Evolutionary conservation across 2,888 invertebrate genomes (phyloP).

Genomic region (Anticlea derivata): DNA sequence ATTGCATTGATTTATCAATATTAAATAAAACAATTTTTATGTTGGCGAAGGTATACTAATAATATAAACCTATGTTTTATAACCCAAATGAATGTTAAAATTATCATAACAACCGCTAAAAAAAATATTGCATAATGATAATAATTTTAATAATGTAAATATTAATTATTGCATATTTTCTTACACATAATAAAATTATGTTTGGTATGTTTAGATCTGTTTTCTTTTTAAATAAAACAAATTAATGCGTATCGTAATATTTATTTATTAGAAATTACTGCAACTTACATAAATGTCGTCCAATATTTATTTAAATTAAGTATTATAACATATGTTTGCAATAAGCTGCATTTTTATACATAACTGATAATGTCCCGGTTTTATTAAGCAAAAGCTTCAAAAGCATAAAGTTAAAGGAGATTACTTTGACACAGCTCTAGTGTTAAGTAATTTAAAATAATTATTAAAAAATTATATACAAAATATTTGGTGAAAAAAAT

Average conservation of each 20-base stretch:
- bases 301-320: conserved; percentile 59
- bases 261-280: conserved; percentile 74
- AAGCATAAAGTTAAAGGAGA: conserved; percentile 70
- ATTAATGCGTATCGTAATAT: conserved; percentile 44
- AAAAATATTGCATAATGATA: too few species aligned
- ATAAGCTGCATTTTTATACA: conserved; percentile 73
- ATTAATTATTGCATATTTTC: too few species aligned
- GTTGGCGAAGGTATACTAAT: too few species aligned
- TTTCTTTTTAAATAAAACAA: conserved; percentile 47
- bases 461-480: conserved; percentile 77
- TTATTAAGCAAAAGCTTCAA: conserved; percentile 71
- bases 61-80: too few species aligned
- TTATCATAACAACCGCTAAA: too few species aligned
- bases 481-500: conserved; percentile 78
- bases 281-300: conserved; percentile 65
- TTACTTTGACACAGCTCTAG: conserved; percentile 64
- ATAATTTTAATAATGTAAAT: too few species aligned
- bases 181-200: neutral
- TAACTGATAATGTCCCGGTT: conserved; percentile 56
- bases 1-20: too few species aligned
- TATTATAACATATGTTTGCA: conserved; percentile 52
- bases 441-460: conserved; percentile 49
- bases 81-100: too few species aligned
- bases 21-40: too few species aligned
- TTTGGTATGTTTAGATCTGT: neutral